These are phyloP conservation scores for Micrasema minimum DNA, from an alignment of 1,140 invertebrate species.

Conservation along the genomic window DNA sequence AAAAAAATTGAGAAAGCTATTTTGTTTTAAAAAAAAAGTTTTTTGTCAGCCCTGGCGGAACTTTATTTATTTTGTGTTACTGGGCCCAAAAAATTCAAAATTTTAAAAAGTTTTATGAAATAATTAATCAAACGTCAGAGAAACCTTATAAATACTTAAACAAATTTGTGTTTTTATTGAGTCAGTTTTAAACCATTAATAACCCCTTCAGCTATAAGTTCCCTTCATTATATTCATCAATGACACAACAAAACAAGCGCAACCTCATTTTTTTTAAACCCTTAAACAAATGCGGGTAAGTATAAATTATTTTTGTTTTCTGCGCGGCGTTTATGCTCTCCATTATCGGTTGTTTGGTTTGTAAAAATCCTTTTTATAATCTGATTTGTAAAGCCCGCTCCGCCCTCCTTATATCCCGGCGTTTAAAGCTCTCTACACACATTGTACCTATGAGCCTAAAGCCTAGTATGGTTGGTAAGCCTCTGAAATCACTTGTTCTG, in stretches of 20 bases:
- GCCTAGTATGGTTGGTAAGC: conserved; percentile 21
- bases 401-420: conserved; percentile 6
- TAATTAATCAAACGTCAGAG: not conserved
- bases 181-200: too few relatives aligned
- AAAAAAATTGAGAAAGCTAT: too few relatives aligned
- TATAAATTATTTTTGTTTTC: conserved; percentile 18
- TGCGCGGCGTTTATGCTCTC: conserved; percentile 15
- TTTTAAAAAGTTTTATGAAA: not conserved
- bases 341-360: conserved; percentile 32
- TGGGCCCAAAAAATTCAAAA: not conserved
- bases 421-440: conserved; percentile 1
- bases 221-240: not conserved
- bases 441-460: not conserved
- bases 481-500: conserved; percentile 36
- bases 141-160: not conserved
- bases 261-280: conserved; percentile 9
- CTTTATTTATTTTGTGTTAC: too few relatives aligned
- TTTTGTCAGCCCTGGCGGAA: too few relatives aligned
- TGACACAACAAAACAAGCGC: not conserved
- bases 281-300: conserved; percentile 10
- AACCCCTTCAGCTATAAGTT: too few relatives aligned
- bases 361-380: conserved; percentile 26
- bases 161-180: not conserved
- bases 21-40: too few relatives aligned
- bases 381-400: conserved; percentile 20